Conservation (phyloP, 2,888 invertebrate genomes). For the Steinernema carpocapsae region DNA sequence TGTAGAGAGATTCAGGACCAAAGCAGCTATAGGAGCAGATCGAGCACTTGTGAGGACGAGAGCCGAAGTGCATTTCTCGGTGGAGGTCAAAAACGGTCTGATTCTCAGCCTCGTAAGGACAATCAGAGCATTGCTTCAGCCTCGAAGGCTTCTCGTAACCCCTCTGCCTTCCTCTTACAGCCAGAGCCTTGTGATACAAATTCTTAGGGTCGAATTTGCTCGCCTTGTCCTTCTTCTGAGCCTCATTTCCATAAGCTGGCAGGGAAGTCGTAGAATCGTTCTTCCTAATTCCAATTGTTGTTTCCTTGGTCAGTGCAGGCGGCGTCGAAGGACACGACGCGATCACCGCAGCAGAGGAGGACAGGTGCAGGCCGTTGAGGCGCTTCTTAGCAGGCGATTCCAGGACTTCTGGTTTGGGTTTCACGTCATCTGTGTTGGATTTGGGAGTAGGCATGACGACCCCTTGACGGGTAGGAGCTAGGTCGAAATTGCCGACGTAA, state of each 20-base stretch:
- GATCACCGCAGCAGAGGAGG: conserved; percentile 6
- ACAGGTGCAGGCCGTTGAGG: conserved; percentile 12
- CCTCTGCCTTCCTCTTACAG: not conserved
- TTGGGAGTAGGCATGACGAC: not conserved
- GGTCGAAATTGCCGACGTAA: conserved; percentile 1
- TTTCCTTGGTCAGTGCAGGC: conserved; percentile 1
- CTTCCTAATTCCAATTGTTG: not conserved
- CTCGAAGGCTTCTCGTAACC: conserved; percentile 19
- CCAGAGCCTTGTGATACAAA: not conserved
- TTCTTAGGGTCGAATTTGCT: conserved; percentile 23
- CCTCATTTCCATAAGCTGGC: conserved; percentile 7
- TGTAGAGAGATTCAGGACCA: conserved; percentile 47
- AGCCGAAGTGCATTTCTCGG: conserved; percentile 45
- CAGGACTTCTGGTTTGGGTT: not conserved
- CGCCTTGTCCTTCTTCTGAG: not conserved
- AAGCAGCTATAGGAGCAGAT: conserved; percentile 51
- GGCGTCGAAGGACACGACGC: conserved; percentile 23
- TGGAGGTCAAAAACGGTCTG: conserved; percentile 44
- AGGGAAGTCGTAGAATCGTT: conserved; percentile 10
- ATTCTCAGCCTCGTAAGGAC: conserved; percentile 43
- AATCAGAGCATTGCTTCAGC: conserved; percentile 41
- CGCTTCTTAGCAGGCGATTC: conserved; percentile 2
- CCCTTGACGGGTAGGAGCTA: not conserved
- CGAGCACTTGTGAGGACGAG: conserved; percentile 48
- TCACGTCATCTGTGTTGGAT: not conserved